phyloP scores from a whole-genome alignment of 1,140 invertebrate species.

The Argopecten irradians region DNA sequence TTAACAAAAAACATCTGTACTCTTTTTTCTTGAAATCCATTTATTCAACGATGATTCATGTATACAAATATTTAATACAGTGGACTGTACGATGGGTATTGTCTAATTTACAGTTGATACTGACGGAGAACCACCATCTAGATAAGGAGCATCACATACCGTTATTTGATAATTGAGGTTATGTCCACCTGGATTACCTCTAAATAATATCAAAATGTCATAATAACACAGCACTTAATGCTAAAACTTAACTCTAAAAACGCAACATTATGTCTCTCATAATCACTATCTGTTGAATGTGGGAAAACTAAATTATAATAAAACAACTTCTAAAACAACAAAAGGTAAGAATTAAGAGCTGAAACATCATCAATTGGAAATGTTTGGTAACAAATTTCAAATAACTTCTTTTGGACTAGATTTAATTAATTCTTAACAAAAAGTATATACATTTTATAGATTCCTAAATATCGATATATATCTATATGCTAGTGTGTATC shows the following conservation, averaged over 20 bases:
- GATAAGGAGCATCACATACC: too few species aligned
- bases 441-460: not conserved
- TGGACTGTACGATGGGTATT: too few species aligned
- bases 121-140: too few species aligned
- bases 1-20: too few species aligned
- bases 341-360: not conserved
- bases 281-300: not conserved
- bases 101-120: too few species aligned
- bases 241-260: not conserved
- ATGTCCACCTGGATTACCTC: too few species aligned
- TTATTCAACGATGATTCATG: not conserved
- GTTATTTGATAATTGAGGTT: too few species aligned
- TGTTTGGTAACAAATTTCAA: not conserved
- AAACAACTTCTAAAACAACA: not conserved
- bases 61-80: not conserved
- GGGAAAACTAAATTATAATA: not conserved
- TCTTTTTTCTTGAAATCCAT: too few species aligned
- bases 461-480: not conserved
- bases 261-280: not conserved
- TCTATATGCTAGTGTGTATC: not conserved
- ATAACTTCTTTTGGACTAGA: not conserved
- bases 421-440: not conserved
- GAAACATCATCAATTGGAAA: not conserved
- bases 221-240: not conserved
- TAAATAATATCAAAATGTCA: not conserved